Evolutionary conservation across 1,140 invertebrate species (phyloP).

Genomic region (Aphaenogaster floridana): DNA sequence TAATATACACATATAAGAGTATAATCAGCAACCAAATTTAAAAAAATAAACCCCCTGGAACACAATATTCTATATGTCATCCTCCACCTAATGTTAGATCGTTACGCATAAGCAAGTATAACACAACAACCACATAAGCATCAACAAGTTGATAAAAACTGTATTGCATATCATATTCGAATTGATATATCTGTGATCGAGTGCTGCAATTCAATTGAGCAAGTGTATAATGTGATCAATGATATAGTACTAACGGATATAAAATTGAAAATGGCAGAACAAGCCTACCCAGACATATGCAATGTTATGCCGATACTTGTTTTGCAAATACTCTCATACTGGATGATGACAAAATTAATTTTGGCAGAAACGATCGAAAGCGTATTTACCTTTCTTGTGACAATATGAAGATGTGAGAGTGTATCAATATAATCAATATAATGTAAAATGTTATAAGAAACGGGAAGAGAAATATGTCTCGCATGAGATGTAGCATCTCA

Average conservation of each 20-base stretch:
- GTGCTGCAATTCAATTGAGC: conserved; percentile 69
- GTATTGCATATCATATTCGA: conserved; percentile 54
- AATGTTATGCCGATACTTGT: conserved; percentile 55
- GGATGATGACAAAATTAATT: neutral
- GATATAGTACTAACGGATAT: conserved; percentile 59
- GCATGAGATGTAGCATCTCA: neutral
- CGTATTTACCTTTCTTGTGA: neutral
- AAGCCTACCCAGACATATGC: conserved; percentile 61
- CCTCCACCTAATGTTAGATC: conserved; percentile 80
- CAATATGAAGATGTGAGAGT: neutral
- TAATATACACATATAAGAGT: neutral
- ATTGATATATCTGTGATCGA: conserved; percentile 66
- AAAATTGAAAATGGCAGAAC: conserved; percentile 66
- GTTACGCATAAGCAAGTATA: conserved; percentile 77
- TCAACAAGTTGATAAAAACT: conserved; percentile 69
- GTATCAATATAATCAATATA: neutral
- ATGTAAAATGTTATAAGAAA: neutral
- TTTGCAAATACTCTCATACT: neutral
- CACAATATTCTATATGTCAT: conserved; percentile 69
- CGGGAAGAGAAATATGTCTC: neutral
- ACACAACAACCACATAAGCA: conserved; percentile 80
- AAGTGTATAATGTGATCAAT: conserved; percentile 64
- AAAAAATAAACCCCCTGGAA: conserved; percentile 64
- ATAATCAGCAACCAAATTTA: neutral
- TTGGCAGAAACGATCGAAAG: neutral